These are phyloP conservation scores for Toxotes chatareus DNA, from an alignment of 2,113 vertebrate species.

Conservation along the genomic window DNA sequence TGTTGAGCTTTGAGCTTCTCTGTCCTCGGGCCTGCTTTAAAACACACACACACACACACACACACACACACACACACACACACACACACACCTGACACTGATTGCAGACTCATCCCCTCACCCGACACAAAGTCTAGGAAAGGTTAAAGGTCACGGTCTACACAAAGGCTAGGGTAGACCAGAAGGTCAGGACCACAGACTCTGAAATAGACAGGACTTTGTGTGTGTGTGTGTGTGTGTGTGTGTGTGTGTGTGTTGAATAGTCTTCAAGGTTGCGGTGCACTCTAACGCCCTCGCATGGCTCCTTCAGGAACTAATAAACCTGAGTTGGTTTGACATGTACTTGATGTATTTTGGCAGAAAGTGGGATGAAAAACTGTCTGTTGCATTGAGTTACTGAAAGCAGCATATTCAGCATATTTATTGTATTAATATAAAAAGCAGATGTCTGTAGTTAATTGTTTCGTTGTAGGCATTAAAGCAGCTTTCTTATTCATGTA, in stretches of 20 bases:
- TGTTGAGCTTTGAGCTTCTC: conserved; percentile 39
- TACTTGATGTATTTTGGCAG: no score
- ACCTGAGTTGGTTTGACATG: neutral
- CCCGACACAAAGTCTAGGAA: conserved; percentile 23
- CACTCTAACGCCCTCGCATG: conserved; percentile 63
- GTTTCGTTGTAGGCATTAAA: no score
- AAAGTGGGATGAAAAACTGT: no score
- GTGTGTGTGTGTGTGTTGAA: conserved; percentile 30
- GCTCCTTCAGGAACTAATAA: neutral
- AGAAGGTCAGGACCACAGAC: conserved; percentile 47
- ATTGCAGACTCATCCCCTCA: neutral
- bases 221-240: conserved; percentile 38
- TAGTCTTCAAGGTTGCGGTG: neutral
- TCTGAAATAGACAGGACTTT: conserved; percentile 6
- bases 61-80: conserved; percentile 30
- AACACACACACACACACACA: conserved; percentile 17
- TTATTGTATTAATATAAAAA: neutral
- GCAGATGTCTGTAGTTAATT: no score
- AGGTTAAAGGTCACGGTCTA: conserved; percentile 58
- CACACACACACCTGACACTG: conserved; percentile 51
- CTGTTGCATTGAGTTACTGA: no score
- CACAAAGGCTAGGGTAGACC: conserved; percentile 38
- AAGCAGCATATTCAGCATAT: no score
- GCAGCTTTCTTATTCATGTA: no score
- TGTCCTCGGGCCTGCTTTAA: neutral